Conservation (phyloP, 2,113 vertebrate species). For the Eulemur rufifrons region DNA sequence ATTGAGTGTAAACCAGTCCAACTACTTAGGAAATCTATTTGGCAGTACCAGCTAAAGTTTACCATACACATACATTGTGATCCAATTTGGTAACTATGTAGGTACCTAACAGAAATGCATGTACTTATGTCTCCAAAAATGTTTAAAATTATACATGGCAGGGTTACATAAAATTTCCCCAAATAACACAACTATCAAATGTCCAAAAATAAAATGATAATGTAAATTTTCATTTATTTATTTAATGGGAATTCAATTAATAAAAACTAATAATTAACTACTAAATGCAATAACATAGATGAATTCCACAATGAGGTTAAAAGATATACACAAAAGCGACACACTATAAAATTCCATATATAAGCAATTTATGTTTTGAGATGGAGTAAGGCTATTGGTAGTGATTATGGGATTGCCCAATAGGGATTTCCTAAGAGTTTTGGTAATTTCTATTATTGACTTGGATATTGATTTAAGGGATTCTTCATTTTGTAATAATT, state of each 20-base stretch:
- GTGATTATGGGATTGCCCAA: not conserved
- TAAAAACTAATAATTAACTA: not conserved
- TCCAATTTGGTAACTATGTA: not conserved
- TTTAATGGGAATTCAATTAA: not conserved
- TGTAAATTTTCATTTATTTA: not conserved
- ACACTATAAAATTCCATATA: not conserved
- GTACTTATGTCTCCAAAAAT: not conserved
- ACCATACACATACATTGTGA: not conserved
- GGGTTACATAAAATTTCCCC: not conserved
- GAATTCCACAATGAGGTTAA: not conserved
- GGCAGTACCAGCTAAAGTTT: not conserved
- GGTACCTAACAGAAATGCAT: not conserved
- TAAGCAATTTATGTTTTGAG: not conserved
- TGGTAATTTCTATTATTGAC: not conserved
- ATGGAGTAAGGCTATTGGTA: accelerated
- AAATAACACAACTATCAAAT: not conserved
- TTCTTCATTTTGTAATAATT: not conserved
- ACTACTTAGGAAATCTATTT: not conserved
- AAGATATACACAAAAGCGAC: not conserved
- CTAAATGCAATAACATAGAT: not conserved
- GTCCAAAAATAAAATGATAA: not conserved
- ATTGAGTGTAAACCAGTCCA: not conserved
- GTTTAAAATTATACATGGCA: not conserved
- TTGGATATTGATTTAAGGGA: not conserved
- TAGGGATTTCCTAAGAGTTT: not conserved